Conservation (phyloP, 2,113 vertebrate genomes). For the Numida meleagris region DNA sequence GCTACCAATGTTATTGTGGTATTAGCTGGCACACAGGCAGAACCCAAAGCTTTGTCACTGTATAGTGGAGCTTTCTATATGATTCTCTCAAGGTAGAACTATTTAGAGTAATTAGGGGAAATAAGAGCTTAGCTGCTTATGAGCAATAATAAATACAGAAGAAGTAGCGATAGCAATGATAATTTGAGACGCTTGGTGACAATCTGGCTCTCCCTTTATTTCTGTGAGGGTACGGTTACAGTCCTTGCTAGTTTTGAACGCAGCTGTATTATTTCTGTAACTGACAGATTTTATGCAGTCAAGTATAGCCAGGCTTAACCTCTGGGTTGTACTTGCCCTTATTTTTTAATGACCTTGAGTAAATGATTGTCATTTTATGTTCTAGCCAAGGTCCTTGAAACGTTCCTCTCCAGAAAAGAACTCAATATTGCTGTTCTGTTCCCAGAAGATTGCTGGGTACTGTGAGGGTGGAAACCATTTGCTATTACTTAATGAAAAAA, state of each 20-base stretch:
- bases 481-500: constrained; percentile 76
- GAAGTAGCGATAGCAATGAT: neutral
- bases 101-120: constrained; percentile 12
- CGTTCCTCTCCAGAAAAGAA: constrained; percentile 57
- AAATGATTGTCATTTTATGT: constrained; percentile 66
- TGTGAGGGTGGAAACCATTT: constrained; percentile 68
- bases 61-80: neutral
- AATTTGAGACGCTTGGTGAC: neutral
- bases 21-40: neutral
- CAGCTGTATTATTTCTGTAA: constrained; percentile 22
- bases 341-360: constrained; percentile 54
- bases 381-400: constrained; percentile 63
- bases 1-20: neutral
- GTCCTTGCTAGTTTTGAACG: neutral
- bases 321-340: constrained; percentile 31
- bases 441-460: constrained; percentile 70
- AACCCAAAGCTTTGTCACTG: neutral
- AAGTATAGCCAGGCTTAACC: constrained; percentile 20
- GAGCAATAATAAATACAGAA: neutral
- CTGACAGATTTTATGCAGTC: constrained; percentile 38
- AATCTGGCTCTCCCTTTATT: neutral
- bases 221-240: neutral
- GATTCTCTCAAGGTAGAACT: neutral
- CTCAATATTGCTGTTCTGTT: constrained; percentile 39
- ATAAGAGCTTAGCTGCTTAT: neutral